Evolutionary conservation across 2,888 invertebrate genomes (phyloP).

Genomic region (Acheta domesticus): DNA sequence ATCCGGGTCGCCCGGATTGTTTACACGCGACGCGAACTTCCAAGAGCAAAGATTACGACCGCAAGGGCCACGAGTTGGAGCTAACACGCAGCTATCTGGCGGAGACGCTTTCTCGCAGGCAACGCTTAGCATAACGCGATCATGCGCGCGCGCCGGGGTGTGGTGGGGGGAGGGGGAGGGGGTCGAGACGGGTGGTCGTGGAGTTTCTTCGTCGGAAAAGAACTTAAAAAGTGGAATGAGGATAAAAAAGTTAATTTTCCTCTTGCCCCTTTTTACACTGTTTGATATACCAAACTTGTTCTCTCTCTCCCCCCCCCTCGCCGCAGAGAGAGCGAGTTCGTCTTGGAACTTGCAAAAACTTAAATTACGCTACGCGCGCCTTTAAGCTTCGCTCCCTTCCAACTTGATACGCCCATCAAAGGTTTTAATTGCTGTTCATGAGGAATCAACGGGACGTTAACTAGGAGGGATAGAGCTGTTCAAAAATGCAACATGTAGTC

Average conservation of each 20-base stretch:
- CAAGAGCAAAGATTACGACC: no score
- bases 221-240: not conserved
- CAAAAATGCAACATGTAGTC: no score
- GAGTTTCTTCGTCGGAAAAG: not conserved
- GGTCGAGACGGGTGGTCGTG: no score
- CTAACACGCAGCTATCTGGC: no score
- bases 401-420: not conserved
- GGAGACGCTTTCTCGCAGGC: not conserved
- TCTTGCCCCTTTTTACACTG: not conserved
- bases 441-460: not conserved
- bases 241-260: conserved; percentile 1
- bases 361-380: not conserved
- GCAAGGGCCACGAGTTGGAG: no score
- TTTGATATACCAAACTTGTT: conserved; percentile 8
- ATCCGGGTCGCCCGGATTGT: no score
- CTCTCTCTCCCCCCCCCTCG: not conserved
- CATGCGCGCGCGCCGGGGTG: not conserved
- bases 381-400: not conserved
- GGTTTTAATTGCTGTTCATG: conserved; percentile 7
- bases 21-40: no score
- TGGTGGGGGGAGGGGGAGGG: no score
- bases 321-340: not conserved
- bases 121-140: conserved; percentile 3
- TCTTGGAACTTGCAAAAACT: not conserved
- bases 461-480: no score